Percentiles rank a stretch among this genome's conserved stretches.
phyloP scores from a whole-genome alignment of 2,888 invertebrate species.

The Hirtodrosophila cameraria region DNA sequence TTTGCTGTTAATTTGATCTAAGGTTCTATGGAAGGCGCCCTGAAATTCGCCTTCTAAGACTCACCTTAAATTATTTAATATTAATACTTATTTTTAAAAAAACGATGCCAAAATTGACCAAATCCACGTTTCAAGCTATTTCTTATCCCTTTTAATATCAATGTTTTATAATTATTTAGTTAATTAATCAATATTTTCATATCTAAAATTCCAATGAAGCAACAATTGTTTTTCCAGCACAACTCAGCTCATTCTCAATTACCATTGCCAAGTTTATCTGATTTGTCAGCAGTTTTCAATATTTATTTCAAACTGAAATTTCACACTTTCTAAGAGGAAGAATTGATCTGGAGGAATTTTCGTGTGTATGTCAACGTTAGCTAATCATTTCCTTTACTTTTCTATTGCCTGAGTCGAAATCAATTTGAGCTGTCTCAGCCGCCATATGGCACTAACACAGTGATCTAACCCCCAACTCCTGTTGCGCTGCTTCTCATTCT shows the following conservation, averaged over 20 bases:
- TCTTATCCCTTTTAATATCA: too few species aligned
- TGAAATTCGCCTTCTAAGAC: too few species aligned
- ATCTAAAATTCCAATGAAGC: too few species aligned
- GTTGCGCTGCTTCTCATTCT: neutral
- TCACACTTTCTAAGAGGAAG: conserved; percentile 14
- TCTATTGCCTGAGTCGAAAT: conserved; percentile 4
- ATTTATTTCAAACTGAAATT: conserved; percentile 1
- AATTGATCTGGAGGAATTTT: conserved; percentile 5
- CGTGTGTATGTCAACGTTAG: conserved; percentile 60
- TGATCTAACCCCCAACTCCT: conserved; percentile 1
- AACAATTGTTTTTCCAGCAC: neutral
- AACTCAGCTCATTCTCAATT: neutral
- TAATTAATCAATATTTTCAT: too few species aligned
- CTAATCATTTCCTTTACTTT: conserved; percentile 62
- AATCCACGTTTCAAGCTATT: too few species aligned
- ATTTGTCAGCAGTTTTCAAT: conserved; percentile 6
- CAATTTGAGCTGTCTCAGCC: conserved; percentile 12
- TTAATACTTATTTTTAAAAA: too few species aligned
- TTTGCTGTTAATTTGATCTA: too few species aligned
- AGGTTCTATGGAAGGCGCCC: too few species aligned
- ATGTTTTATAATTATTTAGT: too few species aligned
- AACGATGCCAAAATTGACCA: too few species aligned
- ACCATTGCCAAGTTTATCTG: neutral
- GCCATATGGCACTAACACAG: conserved; percentile 48
- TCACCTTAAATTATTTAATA: too few species aligned